phyloP scores from a whole-genome alignment of 1,140 invertebrate genomes.

The Pseudomyrmex sp. region DNA sequence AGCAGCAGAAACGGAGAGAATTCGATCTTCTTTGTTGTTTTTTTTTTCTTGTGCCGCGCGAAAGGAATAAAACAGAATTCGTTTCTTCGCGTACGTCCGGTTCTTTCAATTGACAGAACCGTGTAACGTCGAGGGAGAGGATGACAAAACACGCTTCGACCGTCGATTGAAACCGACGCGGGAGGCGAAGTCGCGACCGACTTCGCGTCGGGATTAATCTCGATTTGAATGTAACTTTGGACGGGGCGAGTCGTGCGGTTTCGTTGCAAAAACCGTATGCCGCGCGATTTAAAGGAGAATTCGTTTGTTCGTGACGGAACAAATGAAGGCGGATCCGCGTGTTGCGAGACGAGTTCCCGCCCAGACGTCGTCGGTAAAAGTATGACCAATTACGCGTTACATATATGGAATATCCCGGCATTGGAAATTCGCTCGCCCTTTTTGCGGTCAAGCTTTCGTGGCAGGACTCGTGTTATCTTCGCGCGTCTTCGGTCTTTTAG shows the following conservation, averaged over 20 bases:
- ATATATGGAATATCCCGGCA: constrained; percentile 79
- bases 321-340: constrained; percentile 45
- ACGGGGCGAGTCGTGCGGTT: constrained; percentile 54
- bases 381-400: constrained; percentile 82
- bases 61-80: not conserved
- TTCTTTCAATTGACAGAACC: constrained; percentile 28
- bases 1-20: not conserved
- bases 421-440: constrained; percentile 66
- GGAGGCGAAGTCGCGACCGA: constrained; percentile 41
- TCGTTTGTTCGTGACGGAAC: constrained; percentile 4
- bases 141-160: constrained; percentile 28
- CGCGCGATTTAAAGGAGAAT: constrained; percentile 67
- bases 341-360: constrained; percentile 59
- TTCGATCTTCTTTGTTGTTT: not conserved
- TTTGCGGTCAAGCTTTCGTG: constrained; percentile 32
- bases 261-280: constrained; percentile 55
- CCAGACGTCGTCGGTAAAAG: constrained; percentile 72
- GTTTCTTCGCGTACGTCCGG: constrained; percentile 19
- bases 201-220: constrained; percentile 65
- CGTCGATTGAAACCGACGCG: not conserved
- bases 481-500: not conserved
- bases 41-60: not conserved
- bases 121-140: not conserved
- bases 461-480: not conserved
- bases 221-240: constrained; percentile 78